Conservation (phyloP, 2,797 vertebrate species). For the Melanotaenia parkinsoni region DNA sequence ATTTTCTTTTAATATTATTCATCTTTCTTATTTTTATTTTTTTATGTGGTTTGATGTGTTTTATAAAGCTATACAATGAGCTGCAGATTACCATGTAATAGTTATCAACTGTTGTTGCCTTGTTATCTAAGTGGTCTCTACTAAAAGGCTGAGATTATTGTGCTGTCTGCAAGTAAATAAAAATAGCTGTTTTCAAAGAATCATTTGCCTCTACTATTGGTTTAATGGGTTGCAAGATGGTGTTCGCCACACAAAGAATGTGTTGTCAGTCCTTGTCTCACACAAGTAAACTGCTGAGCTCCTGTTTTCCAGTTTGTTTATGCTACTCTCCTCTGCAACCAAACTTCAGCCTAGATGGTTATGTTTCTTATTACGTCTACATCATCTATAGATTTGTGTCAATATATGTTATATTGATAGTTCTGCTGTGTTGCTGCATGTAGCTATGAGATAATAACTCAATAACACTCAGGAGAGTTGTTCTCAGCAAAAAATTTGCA, state of each 20-base stretch:
- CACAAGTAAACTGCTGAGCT: neutral
- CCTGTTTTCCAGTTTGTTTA: neutral
- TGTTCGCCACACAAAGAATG: constrained; percentile 1
- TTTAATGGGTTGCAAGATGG: neutral
- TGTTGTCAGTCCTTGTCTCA: neutral
- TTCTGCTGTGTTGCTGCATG: neutral
- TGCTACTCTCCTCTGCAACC: neutral
- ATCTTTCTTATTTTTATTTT: neutral
- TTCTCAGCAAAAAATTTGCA: constrained; percentile 1
- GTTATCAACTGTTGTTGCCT: neutral
- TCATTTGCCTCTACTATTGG: constrained; percentile 17
- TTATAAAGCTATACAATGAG: neutral
- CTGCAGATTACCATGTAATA: neutral
- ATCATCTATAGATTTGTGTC: neutral
- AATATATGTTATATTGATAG: neutral
- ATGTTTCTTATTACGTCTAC: neutral
- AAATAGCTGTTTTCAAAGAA: constrained; percentile 15
- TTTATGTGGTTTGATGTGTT: neutral
- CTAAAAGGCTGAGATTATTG: constrained; percentile 7
- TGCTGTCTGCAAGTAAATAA: constrained; percentile 9
- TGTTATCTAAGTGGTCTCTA: constrained; percentile 18
- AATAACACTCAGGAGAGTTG: neutral
- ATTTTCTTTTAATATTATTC: neutral
- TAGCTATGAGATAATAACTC: neutral
- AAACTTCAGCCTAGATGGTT: neutral